Evolutionary conservation across 2,113 vertebrate species (phyloP).

Genomic region (Misgurnus anguillicaudatus): DNA sequence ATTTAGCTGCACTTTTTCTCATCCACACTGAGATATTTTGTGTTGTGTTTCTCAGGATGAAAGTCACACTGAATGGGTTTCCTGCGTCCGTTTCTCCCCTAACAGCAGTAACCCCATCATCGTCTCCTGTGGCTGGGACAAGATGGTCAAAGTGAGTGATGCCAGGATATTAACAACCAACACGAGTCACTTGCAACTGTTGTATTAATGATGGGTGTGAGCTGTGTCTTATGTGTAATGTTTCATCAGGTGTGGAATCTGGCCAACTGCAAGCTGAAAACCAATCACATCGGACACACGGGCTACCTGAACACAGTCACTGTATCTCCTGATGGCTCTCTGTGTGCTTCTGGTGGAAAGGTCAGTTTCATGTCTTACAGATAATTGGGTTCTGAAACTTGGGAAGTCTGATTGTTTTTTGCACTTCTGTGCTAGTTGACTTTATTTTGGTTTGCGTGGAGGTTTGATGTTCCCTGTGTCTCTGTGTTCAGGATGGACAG

Average conservation of each 20-base stretch:
- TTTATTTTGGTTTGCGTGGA: neutral
- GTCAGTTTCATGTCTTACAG: conserved; percentile 60
- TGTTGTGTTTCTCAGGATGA: conserved; percentile 80
- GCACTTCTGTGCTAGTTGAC: too few relatives aligned
- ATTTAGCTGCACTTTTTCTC: too few relatives aligned
- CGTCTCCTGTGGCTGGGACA: conserved; percentile 97
- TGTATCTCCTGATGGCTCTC: conserved; percentile 92
- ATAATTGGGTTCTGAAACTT: conserved; percentile 81
- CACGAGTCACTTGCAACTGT: too few relatives aligned
- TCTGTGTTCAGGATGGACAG: conserved; percentile 84
- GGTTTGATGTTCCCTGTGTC: neutral
- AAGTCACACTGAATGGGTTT: conserved; percentile 93
- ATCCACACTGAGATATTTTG: too few relatives aligned
- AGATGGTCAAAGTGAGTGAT: conserved; percentile 87
- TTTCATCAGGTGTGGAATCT: conserved; percentile 91
- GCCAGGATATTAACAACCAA: neutral
- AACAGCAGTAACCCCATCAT: conserved; percentile 99
- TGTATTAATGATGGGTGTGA: too few relatives aligned
- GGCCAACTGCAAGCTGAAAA: conserved; percentile 98
- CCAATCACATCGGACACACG: conserved; percentile 94
- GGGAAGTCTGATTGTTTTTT: too few relatives aligned
- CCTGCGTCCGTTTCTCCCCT: conserved; percentile 94
- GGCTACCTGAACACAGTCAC: conserved; percentile 95
- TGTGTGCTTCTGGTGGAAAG: conserved; percentile 95
- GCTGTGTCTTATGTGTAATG: neutral